Evolutionary conservation across 2,797 vertebrate genomes (phyloP).

Genomic region (Alcedo atthis): DNA sequence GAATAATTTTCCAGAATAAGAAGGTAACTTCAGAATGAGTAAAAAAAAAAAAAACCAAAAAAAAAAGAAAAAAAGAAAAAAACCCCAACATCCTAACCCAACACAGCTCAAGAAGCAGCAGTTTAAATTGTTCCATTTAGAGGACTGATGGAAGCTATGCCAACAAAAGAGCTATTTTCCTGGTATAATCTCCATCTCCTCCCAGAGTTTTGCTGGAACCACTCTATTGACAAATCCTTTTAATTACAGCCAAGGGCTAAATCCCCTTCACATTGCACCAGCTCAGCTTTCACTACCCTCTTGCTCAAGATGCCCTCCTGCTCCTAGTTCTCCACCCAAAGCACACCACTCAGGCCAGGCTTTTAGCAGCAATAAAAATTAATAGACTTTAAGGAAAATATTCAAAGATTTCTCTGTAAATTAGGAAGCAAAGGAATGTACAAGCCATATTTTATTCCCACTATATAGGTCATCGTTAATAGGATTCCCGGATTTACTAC

Average conservation of each 20-base stretch:
- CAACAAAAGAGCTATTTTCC: neutral
- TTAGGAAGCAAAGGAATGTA: neutral
- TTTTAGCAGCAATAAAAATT: neutral
- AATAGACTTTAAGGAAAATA: neutral
- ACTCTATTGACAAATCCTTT: neutral
- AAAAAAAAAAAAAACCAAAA: neutral
- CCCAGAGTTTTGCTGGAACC: neutral
- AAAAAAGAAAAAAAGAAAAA: neutral
- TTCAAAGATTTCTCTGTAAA: neutral
- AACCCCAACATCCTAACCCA: neutral
- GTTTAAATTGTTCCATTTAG: neutral
- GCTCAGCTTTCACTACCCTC: neutral
- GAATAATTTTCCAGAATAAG: neutral
- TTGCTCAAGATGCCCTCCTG: neutral
- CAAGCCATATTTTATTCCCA: neutral
- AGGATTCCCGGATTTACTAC: constrained; percentile 21
- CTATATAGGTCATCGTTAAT: neutral
- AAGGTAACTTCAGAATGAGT: neutral
- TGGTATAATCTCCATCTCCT: neutral
- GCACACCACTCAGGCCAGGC: neutral
- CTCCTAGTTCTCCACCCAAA: neutral
- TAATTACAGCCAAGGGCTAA: neutral
- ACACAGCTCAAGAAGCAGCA: neutral
- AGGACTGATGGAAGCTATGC: neutral
- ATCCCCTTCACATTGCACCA: neutral